Conservation (phyloP, 2,797 vertebrate species). For the Gambusia yucatana region DNA sequence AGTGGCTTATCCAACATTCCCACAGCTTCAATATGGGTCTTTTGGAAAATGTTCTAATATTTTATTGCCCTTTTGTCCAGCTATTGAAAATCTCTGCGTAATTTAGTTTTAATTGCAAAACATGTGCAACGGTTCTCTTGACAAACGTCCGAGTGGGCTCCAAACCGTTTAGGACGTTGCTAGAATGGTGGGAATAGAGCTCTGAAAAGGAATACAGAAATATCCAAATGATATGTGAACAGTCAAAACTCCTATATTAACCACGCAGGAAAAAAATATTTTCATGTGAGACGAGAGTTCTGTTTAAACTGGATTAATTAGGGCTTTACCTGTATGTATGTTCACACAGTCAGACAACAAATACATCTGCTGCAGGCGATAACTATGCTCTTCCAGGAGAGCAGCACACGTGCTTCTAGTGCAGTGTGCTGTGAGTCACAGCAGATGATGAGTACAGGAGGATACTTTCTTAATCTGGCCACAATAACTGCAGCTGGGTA, state of each 20-base stretch:
- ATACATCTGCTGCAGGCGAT: not conserved
- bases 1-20: not conserved
- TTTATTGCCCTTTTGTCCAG: not conserved
- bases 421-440: not conserved
- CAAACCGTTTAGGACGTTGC: not conserved
- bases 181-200: not conserved
- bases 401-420: not conserved
- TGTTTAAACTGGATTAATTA: not conserved
- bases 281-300: not conserved
- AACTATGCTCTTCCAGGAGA: not conserved
- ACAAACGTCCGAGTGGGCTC: not conserved
- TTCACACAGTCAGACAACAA: not conserved
- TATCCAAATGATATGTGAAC: not conserved
- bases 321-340: not conserved
- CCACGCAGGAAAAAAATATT: not conserved
- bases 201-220: not conserved
- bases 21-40: not conserved
- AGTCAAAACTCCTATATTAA: not conserved
- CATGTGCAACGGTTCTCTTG: not conserved
- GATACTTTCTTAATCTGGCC: not conserved
- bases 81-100: not conserved
- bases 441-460: not conserved
- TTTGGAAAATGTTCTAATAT: too few species aligned
- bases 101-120: not conserved
- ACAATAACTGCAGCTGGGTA: not conserved